Base-by-base conservation (phyloP, 2,113 vertebrate species). In the Pteronura brasiliensis region DNA sequence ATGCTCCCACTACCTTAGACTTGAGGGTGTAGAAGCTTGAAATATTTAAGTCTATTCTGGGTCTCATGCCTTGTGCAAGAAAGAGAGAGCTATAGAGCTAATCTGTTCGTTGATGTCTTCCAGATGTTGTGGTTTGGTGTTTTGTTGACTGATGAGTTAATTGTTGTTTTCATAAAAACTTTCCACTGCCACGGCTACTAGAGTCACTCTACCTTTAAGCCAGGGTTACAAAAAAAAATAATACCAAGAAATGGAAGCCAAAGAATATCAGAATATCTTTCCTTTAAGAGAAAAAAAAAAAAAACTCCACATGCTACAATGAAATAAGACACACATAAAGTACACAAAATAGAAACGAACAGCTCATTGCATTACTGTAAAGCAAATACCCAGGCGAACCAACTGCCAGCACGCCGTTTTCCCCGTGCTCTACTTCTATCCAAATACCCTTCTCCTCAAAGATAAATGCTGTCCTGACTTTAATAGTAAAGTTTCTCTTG, bases 121-220 rank as follows among this genome's bases (percentile, higher is more conserved):
- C 92, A 98, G 96, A 97, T 97, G 96, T 76, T 98, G 59, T 69
- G 44, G 59, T 55, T 97, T 85, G 39, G 61, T 95, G 47, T 96
- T 93, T 97, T 97, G 77, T 90, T 92, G 95, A 90, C 52, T 74
- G 76, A 84, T 82, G 80, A 92, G 63, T 95, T 88, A 92, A 97
- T 95, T 94, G 31, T 42, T 93, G 52, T 95, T 94, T 97, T 97
- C 55, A 39, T 93, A 97, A 93, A 71, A 98, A 49, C 18, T 77
- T 55, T 80, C 49, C 49, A 81, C 63, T 96, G 55, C 69, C 47
- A 59, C 84, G 93, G 49, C 86, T 96, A 42, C 57, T 87, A 42
- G 80, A 92, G 83, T 80, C 80, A 83, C 84, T 34, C n/a, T 67
- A 90, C 47, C 61, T 95, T 92, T 92, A 52, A 90, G 67, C 49